A percentile compares a stretch with the other conserved stretches of the same genome.
phyloP scores from a whole-genome alignment of 2,113 vertebrate species.

The Sander lucioperca region DNA sequence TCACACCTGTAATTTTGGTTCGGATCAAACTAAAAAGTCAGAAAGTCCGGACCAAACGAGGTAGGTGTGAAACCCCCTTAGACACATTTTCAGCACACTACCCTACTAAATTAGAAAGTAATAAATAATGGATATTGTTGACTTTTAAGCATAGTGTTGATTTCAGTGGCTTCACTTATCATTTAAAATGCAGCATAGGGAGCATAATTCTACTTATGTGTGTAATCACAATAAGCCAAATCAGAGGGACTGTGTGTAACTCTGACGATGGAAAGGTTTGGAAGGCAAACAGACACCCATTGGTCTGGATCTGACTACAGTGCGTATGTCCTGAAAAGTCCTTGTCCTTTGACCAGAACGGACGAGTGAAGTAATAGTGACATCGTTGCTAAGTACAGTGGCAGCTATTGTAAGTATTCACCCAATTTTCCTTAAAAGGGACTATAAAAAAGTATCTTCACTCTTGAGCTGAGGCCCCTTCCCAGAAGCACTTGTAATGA shows the following conservation, averaged over 20 bases:
- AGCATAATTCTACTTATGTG: neutral
- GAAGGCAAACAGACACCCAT: neutral
- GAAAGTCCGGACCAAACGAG: no score
- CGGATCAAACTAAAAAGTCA: no score
- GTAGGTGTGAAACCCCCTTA: no score
- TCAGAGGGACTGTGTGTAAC: neutral
- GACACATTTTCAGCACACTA: neutral
- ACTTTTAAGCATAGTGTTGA: neutral
- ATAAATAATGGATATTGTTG: neutral
- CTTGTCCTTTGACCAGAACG: constrained; percentile 26
- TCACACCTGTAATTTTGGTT: no score
- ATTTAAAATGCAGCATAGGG: neutral
- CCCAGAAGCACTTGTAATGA: constrained; percentile 40
- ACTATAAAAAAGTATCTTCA: constrained; percentile 35
- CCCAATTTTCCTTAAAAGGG: constrained; percentile 30
- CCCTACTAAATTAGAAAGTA: neutral
- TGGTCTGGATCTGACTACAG: neutral
- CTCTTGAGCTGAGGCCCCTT: constrained; percentile 3
- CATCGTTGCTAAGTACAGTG: constrained; percentile 36
- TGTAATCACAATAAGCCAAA: neutral
- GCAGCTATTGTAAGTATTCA: constrained; percentile 33
- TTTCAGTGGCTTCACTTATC: neutral
- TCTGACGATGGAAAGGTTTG: constrained; percentile 18
- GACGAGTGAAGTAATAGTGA: constrained; percentile 42
- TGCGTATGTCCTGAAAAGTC: constrained; percentile 17